Evolutionary conservation across 2,797 vertebrate genomes (phyloP).

Genomic region (Phrynocephalus guinanensis): DNA sequence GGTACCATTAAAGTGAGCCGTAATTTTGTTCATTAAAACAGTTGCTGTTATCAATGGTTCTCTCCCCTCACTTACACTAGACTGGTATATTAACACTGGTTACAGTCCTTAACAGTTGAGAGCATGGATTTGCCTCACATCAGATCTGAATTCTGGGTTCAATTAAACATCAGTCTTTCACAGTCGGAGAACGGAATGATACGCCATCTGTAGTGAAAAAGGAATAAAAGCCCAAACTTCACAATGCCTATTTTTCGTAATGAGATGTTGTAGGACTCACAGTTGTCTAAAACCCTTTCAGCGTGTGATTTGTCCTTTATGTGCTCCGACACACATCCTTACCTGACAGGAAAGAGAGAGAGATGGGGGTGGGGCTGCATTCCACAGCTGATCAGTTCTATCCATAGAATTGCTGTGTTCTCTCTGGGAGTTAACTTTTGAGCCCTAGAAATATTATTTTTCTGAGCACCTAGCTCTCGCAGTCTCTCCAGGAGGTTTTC

Average conservation of each 20-base stretch:
- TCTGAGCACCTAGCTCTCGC: too few relatives aligned
- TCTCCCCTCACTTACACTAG: background rate
- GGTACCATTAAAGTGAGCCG: constrained; percentile 3
- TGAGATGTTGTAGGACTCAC: background rate
- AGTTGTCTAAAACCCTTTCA: background rate
- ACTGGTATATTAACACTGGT: background rate
- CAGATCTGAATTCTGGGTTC: background rate
- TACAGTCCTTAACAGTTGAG: background rate
- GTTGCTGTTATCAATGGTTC: constrained; percentile 1
- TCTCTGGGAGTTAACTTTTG: too few relatives aligned
- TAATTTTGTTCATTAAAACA: constrained; percentile 32
- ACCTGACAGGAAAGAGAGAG: too few relatives aligned
- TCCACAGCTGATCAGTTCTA: too few relatives aligned
- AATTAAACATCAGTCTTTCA: constrained; percentile 7
- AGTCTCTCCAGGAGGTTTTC: too few relatives aligned
- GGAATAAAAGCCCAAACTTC: background rate
- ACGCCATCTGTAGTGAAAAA: background rate
- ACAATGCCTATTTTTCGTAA: background rate
- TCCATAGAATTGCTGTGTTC: too few relatives aligned
- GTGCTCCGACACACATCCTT: too few relatives aligned
- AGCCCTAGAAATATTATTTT: too few relatives aligned
- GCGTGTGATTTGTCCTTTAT: too few relatives aligned
- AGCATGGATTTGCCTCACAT: background rate
- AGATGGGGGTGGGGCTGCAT: too few relatives aligned
- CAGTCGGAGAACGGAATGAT: background rate